Evolutionary conservation across 1,140 invertebrate species (phyloP).

Genomic region (Dinoponera quadriceps): DNA sequence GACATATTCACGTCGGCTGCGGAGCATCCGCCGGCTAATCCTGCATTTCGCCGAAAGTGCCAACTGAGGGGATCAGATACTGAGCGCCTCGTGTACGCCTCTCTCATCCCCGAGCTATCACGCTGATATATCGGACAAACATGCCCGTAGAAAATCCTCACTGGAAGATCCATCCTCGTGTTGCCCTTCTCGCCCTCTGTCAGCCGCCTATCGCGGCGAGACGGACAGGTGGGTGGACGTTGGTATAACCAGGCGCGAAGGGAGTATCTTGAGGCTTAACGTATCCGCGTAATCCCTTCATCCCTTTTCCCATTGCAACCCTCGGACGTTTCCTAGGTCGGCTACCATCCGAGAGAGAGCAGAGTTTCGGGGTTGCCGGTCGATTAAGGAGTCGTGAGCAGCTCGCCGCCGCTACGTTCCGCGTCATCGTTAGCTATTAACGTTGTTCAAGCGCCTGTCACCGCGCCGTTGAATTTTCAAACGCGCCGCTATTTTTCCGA

Average conservation of each 20-base stretch:
- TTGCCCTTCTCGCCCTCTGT: constrained; percentile 56
- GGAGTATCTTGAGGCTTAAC: constrained; percentile 79
- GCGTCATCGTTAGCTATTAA: constrained; percentile 38
- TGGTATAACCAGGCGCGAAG: constrained; percentile 72
- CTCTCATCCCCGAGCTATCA: constrained; percentile 63
- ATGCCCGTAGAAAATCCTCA: constrained; percentile 72
- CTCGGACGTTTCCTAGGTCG: constrained; percentile 72
- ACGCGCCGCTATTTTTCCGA: neutral
- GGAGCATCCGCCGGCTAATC: constrained; percentile 34
- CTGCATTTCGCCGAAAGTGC: constrained; percentile 44
- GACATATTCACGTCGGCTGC: constrained; percentile 35
- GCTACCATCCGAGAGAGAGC: constrained; percentile 22
- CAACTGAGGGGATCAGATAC: constrained; percentile 60
- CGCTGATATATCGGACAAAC: constrained; percentile 69
- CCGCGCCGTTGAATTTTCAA: neutral
- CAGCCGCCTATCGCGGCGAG: constrained; percentile 68
- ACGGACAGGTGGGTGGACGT: constrained; percentile 77
- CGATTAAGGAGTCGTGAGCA: constrained; percentile 30
- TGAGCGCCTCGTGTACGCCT: constrained; percentile 51
- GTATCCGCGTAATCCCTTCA: constrained; percentile 80
- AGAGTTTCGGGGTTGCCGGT: constrained; percentile 41
- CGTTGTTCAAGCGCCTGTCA: neutral
- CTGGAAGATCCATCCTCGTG: constrained; percentile 62
- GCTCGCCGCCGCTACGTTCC: neutral
- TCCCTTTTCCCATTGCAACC: constrained; percentile 77